Base-by-base conservation (phyloP, 1,140 invertebrate species). In the Zophobas morio region DNA sequence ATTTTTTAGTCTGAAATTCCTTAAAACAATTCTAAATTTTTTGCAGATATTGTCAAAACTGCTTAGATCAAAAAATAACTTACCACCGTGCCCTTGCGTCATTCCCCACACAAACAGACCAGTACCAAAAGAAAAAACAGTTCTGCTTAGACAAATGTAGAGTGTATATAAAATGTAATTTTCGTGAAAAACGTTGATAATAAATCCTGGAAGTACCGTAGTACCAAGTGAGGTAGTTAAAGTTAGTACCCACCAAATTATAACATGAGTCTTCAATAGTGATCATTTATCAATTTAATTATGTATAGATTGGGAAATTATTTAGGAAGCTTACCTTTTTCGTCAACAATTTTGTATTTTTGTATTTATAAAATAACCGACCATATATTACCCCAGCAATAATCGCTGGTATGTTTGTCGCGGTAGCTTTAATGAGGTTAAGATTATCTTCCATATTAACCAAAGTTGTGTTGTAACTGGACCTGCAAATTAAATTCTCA, bases 31-130 rank as follows among this genome's bases (percentile, higher is more conserved):
- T 20, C 20, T 20, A 20, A 20, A 20, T 20, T 51, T 20, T 4
- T 8, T 51, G 32, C 0, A 46, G 0, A 46, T 4, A 46, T 8
- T 46, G 42, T 46, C 8, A 46, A 46, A 46, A 0, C 8, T 46
- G 42, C 42, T 46, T 46, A 46, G 8, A 20, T 20, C 20, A 20
- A 20, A 20, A 20, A 20, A 20, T 20, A 20, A 54, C 81, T 82
- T 80, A 84, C 83, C 78, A 56, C 83, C 83, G 39, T 83, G 73
- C 76, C 80, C 79, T n/a, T 76, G 71, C 5, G 78, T 80, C 36
- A 82, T 78, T 46, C 82, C 83, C 72, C 79, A 80, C 5, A 60
- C 37, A 36, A 36, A 60, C 35, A 60, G 37, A 8, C 56, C 56
- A 36, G 81, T 81, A 1, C 70, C 76, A 42, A 84, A 76, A 40